phyloP scores from a whole-genome alignment of 2,797 vertebrate genomes.

The Todus mexicanus region DNA sequence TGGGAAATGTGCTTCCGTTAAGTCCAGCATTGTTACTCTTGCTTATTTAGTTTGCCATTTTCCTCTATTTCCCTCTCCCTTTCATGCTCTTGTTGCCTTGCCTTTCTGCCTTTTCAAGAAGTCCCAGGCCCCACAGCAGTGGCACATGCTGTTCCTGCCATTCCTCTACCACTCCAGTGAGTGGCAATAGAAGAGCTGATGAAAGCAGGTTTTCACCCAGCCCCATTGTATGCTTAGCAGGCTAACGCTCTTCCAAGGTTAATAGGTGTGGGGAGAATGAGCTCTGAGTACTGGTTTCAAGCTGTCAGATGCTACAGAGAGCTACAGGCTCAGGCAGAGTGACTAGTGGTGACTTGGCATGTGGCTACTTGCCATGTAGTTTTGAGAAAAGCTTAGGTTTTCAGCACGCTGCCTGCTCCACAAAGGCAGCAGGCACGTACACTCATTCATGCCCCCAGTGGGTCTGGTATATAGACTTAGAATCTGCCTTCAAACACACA shows the following conservation, averaged over 20 bases:
- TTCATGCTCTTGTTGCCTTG: not conserved
- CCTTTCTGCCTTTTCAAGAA: not conserved
- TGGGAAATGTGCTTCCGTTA: not conserved
- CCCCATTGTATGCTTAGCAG: not conserved
- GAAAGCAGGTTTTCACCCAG: not conserved
- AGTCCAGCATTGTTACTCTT: not conserved
- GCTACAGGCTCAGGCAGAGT: not conserved
- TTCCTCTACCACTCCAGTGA: not conserved
- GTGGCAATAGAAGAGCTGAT: not conserved
- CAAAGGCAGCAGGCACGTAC: not conserved
- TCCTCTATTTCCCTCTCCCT: not conserved
- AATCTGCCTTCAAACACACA: not conserved
- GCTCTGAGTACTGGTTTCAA: not conserved
- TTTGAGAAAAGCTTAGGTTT: not conserved
- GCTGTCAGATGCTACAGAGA: not conserved
- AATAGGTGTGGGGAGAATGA: not conserved
- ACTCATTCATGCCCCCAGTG: not conserved
- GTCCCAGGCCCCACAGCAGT: not conserved
- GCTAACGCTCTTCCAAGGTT: not conserved
- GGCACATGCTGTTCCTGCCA: not conserved
- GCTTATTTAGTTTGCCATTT: not conserved
- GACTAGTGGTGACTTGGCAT: not conserved
- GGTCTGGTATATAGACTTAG: not conserved
- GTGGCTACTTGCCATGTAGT: not conserved
- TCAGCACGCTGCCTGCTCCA: not conserved